Base-by-base conservation (phyloP, 1,140 invertebrate species). In the Bombus sylvicola region DNA sequence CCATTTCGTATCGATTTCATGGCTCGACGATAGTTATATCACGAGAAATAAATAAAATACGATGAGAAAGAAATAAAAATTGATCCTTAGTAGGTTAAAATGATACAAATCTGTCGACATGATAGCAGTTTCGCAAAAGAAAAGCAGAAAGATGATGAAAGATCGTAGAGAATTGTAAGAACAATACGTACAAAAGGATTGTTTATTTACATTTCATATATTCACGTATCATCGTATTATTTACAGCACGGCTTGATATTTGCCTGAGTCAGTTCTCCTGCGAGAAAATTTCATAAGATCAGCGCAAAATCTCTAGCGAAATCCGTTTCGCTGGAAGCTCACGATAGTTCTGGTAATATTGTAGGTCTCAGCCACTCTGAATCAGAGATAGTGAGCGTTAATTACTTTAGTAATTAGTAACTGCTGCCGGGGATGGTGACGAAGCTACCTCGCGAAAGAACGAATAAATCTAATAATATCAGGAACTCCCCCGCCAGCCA, bases 331-430 rank as follows among this genome's bases (percentile, higher is more conserved):
- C 18, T 18, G 34, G 31, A 72, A 84, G 22, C 43, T 71, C 15
- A 25, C 34, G 13, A 71, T 78, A 62, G 66, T 72, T 72, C 25
- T n/a, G 15, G 34, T 76, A 71, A 84, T 84, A 59, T 71, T 62
- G 37, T 66, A 59, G 9, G 34, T 41, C n/a, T 12, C 34, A 5
- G 41, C 34, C 15, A 53, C 15, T n/a, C 47, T 37, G 66, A 84
- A 72, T 79, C 66, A 71, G 66, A 59, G 76, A 59, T 79, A 79
- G 66, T 8, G 34, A 43, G 25, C 66, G 82, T 84, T 84, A 84
- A 84, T 84, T 84, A 72, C 82, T 84, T 84, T 79, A 66, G 75
- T 71, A 84, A 84, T 84, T 79, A 84, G 76, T 34, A 43, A 79
- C 64, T 22, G 47, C 64, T 47, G 15, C 9, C 18, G n/a, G 34